Evolutionary conservation across 1,140 invertebrate species (phyloP), one percentile per base, ranked within the genome.

Genomic region (Eufriesea mexicana): DNA sequence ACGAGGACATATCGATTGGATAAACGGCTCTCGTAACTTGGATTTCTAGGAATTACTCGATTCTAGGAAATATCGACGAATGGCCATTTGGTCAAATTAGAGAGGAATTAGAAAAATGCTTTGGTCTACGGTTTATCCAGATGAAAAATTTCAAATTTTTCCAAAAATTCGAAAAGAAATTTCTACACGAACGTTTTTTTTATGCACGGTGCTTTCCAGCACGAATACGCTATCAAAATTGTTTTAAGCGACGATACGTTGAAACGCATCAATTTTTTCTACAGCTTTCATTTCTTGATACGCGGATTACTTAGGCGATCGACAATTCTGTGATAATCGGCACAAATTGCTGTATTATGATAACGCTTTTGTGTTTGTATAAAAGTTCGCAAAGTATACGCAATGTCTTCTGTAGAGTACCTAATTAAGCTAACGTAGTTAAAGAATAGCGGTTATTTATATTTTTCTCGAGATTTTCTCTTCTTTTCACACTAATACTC

Each of bases 301-400:
- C n/a, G 18, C 12, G 23, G 59, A 78, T 78, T 12, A 71, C 74
- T 86, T 61, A n/a, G 12, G 35, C 28, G 78, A 79, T 80, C 66
- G 51, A 81, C 51, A 68, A 74, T 84, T 89, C 80, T 89, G 87
- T 88, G 80, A 88, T 89, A 89, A 84, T 88, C 66, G 79, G 77
- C 80, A 84, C 64, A 84, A 89, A 86, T 49, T 35, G 42, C 42
- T 72, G 51, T 61, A 25, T 62, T 64, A 14, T 51, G 57, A 55
- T 57, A 45, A 10, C 45, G 20, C n/a, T 14, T 77, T 86, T 83
- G 45, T 55, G 59, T 87, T 55, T 76, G 45, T 62, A 83, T 23
- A 51, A 14, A 54, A 54, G 35, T 25, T 20, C 55, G 28, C 9
- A 16, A 28, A 47, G 20, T 45, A 51, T 64, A 47, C 42, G 45